Conservation (phyloP, 2,113 vertebrate genomes). For the Phasianus colchicus region DNA sequence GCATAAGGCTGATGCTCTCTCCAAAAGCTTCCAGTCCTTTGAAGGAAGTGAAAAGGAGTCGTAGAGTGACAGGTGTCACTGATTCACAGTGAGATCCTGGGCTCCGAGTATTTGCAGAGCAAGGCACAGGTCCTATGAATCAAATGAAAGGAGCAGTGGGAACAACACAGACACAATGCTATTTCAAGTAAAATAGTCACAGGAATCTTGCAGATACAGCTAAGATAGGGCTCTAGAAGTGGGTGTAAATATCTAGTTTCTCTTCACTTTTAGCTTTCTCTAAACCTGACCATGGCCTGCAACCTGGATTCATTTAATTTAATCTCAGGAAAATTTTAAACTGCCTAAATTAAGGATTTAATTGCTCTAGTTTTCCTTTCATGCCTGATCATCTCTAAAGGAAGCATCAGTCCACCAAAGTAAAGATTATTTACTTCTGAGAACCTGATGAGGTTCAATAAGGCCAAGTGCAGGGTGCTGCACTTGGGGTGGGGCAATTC, state of each 20-base stretch:
- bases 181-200: background rate
- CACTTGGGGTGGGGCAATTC: no score
- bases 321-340: background rate
- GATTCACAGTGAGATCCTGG: background rate
- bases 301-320: background rate
- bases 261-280: background rate
- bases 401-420: background rate
- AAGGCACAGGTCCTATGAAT: rapidly evolving
- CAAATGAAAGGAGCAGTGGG: rapidly evolving
- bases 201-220: background rate
- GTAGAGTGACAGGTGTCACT: background rate
- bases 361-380: background rate
- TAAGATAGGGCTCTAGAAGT: background rate
- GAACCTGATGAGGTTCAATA: no score
- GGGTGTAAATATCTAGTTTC: background rate
- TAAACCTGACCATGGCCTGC: background rate
- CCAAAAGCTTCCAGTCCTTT: background rate
- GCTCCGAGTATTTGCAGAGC: background rate
- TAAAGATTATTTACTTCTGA: background rate
- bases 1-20: background rate
- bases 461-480: no score
- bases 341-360: background rate
- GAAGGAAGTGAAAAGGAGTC: background rate
- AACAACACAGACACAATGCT: rapidly evolving
- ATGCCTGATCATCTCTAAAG: rapidly evolving